Percentiles rank a stretch among this genome's conserved stretches.
Evolutionary conservation across 2,113 vertebrate genomes (phyloP).

Genomic region (Tringa solitaria): DNA sequence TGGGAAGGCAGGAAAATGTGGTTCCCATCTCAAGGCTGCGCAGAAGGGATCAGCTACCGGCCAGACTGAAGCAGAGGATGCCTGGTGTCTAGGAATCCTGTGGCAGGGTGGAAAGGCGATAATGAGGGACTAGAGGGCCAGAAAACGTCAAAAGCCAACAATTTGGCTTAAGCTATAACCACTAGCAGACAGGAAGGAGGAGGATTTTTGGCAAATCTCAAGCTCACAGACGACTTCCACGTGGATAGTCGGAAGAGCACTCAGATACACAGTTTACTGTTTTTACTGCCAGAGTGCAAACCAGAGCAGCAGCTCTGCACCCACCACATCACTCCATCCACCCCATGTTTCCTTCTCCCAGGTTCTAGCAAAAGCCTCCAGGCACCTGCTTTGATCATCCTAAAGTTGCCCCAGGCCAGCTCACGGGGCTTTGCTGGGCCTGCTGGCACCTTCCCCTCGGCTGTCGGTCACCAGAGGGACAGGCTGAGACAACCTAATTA

Average conservation of each 20-base stretch:
- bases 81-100: not conserved
- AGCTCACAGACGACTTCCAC: not conserved
- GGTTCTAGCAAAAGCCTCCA: not conserved
- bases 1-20: not conserved
- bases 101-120: not conserved
- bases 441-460: not conserved
- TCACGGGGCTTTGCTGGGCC: not conserved
- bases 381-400: not conserved
- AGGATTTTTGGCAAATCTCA: not conserved
- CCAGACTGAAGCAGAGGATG: not conserved
- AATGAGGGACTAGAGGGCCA: not conserved
- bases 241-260: not conserved
- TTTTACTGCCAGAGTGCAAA: not conserved
- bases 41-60: not conserved
- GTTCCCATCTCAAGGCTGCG: not conserved
- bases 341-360: not conserved
- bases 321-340: fast-evolving
- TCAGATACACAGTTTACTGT: fast-evolving
- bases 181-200: not conserved
- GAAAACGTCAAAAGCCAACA: not conserved
- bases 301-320: not conserved
- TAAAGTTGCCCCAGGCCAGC: not conserved
- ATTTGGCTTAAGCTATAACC: not conserved
- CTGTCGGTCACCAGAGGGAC: not conserved
- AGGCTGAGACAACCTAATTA: not conserved